These are phyloP conservation scores for Chesias legatella DNA, from an alignment of 2,888 invertebrate genomes.

Conservation along the genomic window DNA sequence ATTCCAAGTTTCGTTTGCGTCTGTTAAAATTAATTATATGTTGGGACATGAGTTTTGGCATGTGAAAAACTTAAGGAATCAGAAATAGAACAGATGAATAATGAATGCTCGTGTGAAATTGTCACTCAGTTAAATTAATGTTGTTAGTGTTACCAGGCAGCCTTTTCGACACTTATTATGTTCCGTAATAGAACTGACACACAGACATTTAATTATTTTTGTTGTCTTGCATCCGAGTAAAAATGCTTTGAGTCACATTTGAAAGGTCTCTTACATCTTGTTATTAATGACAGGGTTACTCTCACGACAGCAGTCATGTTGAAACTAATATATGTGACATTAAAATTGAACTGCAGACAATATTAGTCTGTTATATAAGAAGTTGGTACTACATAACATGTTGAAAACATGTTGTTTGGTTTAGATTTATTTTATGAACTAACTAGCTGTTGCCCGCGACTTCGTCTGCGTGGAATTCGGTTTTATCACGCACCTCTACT, in stretches of 20 bases:
- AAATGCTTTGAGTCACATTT: conserved; percentile 55
- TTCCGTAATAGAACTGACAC: conserved; percentile 49
- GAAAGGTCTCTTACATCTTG: conserved; percentile 43
- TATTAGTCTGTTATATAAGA: too few relatives aligned
- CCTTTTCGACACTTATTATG: conserved; percentile 37
- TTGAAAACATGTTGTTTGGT: too few relatives aligned
- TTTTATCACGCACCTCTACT: too few relatives aligned
- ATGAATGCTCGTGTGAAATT: conserved; percentile 69
- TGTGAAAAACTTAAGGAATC: conserved; percentile 68
- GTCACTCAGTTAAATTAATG: conserved; percentile 70
- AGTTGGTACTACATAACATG: too few relatives aligned
- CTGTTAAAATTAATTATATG: conserved; percentile 70
- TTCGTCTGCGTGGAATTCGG: too few relatives aligned
- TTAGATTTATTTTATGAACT: too few relatives aligned
- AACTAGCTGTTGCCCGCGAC: too few relatives aligned
- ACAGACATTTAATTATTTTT: conserved; percentile 57
- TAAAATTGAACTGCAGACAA: too few relatives aligned
- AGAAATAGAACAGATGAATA: conserved; percentile 72
- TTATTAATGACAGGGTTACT: conserved; percentile 47
- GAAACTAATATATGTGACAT: conserved; percentile 10
- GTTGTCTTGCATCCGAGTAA: conserved; percentile 45
- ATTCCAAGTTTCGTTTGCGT: conserved; percentile 55
- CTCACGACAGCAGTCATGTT: conserved; percentile 28
- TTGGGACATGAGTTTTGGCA: conserved; percentile 64
- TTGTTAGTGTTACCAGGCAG: conserved; percentile 41